phyloP scores from a whole-genome alignment of 2,888 invertebrate species.

The Diaperis boleti region DNA sequence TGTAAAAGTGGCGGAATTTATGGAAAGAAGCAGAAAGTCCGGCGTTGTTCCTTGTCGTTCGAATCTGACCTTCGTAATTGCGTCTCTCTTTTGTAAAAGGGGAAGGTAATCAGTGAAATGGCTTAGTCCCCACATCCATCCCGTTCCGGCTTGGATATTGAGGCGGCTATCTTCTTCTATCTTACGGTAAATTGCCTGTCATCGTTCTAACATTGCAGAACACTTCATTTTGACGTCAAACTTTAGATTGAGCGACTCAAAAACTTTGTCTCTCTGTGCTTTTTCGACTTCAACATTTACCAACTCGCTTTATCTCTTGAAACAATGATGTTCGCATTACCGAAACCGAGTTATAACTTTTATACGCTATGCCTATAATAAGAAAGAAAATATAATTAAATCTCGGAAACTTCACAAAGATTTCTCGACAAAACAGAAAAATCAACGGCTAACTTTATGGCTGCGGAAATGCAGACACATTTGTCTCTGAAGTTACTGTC shows the following conservation, averaged over 20 bases:
- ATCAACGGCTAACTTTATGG: constrained; percentile 14
- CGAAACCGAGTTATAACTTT: constrained; percentile 57
- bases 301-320: constrained; percentile 53
- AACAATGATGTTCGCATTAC: constrained; percentile 55
- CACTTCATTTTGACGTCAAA: constrained; percentile 61
- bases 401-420: constrained; percentile 30
- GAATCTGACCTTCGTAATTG: constrained; percentile 45
- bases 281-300: constrained; percentile 54
- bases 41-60: constrained; percentile 48
- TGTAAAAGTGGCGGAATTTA: constrained; percentile 57
- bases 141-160: constrained; percentile 40
- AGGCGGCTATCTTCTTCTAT: constrained; percentile 47
- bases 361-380: constrained; percentile 47
- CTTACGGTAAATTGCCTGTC: constrained; percentile 58
- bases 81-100: constrained; percentile 53
- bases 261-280: constrained; percentile 54
- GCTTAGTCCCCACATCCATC: constrained; percentile 49
- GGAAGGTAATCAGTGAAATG: constrained; percentile 58
- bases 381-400: constrained; percentile 48
- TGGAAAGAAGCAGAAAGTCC: constrained; percentile 51
- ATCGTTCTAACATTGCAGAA: constrained; percentile 59
- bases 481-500: background rate
- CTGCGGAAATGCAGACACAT: constrained; percentile 5
- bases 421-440: constrained; percentile 20
- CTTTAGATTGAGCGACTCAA: constrained; percentile 58